phyloP scores from a whole-genome alignment of 2,113 vertebrate genomes.

The Grallaria varia region DNA sequence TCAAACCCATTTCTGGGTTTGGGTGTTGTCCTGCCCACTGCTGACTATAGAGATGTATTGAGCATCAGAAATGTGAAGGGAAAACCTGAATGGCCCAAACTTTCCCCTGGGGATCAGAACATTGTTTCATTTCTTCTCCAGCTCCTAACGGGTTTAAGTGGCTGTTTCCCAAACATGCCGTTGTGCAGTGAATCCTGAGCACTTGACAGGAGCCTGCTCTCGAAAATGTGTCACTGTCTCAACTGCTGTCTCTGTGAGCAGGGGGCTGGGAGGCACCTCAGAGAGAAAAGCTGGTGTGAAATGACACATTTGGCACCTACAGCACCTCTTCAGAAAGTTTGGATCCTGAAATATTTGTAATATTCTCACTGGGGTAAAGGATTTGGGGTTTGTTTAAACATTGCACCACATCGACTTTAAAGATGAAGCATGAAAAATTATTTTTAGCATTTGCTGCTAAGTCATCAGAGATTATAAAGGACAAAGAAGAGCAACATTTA shows the following conservation, averaged over 20 bases:
- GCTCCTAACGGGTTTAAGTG: fast-evolving
- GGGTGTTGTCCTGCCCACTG: neutral
- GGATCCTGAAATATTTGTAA: neutral
- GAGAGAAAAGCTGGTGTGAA: neutral
- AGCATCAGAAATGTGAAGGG: neutral
- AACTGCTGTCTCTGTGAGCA: fast-evolving
- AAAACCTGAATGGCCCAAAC: neutral
- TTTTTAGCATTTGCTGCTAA: slow-evolving; percentile 15
- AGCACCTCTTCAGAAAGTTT: neutral
- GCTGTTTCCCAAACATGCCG: neutral
- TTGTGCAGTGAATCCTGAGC: neutral
- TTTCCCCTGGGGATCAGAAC: neutral
- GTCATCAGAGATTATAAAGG: slow-evolving; percentile 4
- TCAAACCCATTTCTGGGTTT: fast-evolving
- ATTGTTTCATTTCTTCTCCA: neutral
- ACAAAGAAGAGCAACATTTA: neutral
- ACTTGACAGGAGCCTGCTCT: neutral
- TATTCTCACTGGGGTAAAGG: neutral
- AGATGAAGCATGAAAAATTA: neutral
- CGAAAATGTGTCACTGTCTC: neutral
- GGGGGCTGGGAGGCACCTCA: neutral
- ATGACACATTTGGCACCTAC: neutral
- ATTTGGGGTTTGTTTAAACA: neutral
- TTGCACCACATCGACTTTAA: neutral
- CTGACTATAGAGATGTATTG: fast-evolving